These are phyloP conservation scores for Barypeithes pellucidus DNA, from an alignment of 2,888 invertebrate species.

Conservation along the genomic window DNA sequence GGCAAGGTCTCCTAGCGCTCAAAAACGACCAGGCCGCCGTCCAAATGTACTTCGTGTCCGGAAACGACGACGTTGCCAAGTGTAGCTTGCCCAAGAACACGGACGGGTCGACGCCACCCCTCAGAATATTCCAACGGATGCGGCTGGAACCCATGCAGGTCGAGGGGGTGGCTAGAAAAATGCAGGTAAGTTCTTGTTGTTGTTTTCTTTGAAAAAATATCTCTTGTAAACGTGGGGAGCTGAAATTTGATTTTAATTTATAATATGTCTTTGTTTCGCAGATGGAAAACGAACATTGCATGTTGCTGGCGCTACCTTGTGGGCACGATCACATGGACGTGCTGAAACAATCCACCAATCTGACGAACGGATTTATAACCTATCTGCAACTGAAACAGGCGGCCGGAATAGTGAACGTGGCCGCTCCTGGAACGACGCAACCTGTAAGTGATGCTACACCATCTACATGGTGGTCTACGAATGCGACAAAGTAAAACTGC, in stretches of 20 bases:
- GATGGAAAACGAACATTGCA: constrained; percentile 97
- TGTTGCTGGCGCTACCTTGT: constrained; percentile 95
- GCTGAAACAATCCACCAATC: constrained; percentile 91
- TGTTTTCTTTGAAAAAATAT: not conserved
- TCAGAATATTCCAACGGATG: constrained; percentile 98
- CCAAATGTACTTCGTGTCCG: constrained; percentile 99
- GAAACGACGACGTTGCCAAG: constrained; percentile 91
- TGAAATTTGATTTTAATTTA: no score
- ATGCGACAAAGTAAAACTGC: no score
- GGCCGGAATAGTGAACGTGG: constrained; percentile 98
- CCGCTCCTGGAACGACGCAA: constrained; percentile 91
- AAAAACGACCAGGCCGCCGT: constrained; percentile 98
- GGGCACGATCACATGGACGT: constrained; percentile 96
- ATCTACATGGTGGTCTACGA: no score
- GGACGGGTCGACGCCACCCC: constrained; percentile 87
- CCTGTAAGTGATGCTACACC: constrained; percentile 70
- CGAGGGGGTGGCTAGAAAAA: constrained; percentile 95
- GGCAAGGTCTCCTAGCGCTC: constrained; percentile 95
- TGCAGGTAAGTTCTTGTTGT: constrained; percentile 82
- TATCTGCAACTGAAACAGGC: constrained; percentile 98
- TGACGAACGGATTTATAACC: constrained; percentile 94
- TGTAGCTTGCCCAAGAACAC: constrained; percentile 89
- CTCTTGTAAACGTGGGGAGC: no score
- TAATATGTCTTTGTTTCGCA: constrained; percentile 67
- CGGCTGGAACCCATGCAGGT: constrained; percentile 95